Percentiles rank a stretch among this genome's conserved stretches.
phyloP scores from a whole-genome alignment of 2,888 invertebrate species.

The Camptogramma bilineatum region DNA sequence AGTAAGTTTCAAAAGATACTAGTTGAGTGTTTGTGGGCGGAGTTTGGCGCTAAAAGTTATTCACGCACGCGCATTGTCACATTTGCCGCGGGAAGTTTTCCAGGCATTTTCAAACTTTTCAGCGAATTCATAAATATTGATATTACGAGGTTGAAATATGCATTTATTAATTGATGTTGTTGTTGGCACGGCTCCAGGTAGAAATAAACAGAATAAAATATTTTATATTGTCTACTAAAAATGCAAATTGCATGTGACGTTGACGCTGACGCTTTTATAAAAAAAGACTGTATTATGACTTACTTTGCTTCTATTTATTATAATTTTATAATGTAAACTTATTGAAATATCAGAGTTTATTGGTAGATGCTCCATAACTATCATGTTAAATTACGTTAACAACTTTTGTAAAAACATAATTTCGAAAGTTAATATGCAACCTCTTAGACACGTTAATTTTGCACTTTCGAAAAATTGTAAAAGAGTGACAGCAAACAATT shows the following conservation, averaged over 20 bases:
- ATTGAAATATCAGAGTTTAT: too few species aligned
- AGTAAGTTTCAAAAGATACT: slow-evolving; percentile 44
- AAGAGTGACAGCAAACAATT: slow-evolving; percentile 4
- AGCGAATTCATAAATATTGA: slow-evolving; percentile 2
- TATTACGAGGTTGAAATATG: slow-evolving; percentile 4
- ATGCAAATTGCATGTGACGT: slow-evolving; percentile 2
- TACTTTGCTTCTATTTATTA: too few species aligned
- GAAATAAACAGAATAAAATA: slow-evolving; percentile 5
- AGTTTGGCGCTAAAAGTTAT: slow-evolving; percentile 50
- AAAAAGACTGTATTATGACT: too few species aligned
- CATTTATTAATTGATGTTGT: slow-evolving; percentile 11
- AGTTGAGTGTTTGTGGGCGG: slow-evolving; percentile 72
- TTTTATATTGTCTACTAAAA: neutral
- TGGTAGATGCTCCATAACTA: too few species aligned
- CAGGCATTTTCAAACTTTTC: slow-evolving; percentile 7
- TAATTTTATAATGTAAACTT: too few species aligned
- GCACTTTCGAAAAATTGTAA: slow-evolving; percentile 38
- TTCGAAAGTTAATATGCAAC: neutral
- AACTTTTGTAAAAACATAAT: neutral
- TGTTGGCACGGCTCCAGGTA: slow-evolving; percentile 15
- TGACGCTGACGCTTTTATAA: neutral
- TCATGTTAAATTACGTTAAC: neutral
- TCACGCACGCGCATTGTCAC: slow-evolving; percentile 67
- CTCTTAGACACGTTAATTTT: slow-evolving; percentile 17
- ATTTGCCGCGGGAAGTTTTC: slow-evolving; percentile 40